Conservation (phyloP, 2,113 vertebrate genomes). For the Vicugna pacos region DNA sequence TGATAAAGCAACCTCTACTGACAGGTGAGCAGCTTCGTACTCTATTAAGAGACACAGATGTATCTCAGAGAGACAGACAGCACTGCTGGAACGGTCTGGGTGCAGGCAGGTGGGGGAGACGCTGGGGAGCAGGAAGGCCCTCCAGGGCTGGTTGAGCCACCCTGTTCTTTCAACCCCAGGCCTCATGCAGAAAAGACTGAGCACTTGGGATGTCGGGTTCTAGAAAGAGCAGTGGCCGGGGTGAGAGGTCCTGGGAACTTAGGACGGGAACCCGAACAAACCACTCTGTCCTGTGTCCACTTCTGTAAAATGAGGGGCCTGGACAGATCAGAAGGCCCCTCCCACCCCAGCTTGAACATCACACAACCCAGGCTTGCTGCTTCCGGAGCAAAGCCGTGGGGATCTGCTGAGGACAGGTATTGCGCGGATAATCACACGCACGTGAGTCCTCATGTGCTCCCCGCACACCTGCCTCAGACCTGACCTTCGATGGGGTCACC, state of each 20-base stretch:
- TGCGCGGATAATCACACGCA: neutral
- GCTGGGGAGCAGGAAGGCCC: too few species aligned
- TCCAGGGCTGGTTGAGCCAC: neutral
- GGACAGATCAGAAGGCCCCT: neutral
- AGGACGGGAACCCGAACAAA: neutral
- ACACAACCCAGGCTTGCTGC: neutral
- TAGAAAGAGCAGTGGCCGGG: neutral
- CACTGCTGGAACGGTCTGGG: neutral
- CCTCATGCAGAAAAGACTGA: neutral
- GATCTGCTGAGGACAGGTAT: neutral
- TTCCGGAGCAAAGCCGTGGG: neutral
- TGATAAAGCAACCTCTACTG: neutral
- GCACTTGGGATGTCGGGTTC: too few species aligned
- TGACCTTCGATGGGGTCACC: neutral
- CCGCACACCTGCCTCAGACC: neutral
- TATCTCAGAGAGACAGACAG: neutral
- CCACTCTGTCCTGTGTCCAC: neutral
- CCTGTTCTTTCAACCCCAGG: neutral
- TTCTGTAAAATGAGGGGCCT: neutral
- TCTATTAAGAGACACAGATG: neutral
- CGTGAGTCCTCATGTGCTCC: rapidly evolving
- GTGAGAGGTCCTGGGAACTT: neutral
- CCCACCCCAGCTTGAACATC: neutral
- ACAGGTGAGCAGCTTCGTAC: neutral
- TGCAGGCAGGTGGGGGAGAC: neutral